Percentiles rank a stretch among this genome's conserved stretches.
phyloP scores from a whole-genome alignment of 2,888 invertebrate genomes.

The Cephus rjabovi region DNA sequence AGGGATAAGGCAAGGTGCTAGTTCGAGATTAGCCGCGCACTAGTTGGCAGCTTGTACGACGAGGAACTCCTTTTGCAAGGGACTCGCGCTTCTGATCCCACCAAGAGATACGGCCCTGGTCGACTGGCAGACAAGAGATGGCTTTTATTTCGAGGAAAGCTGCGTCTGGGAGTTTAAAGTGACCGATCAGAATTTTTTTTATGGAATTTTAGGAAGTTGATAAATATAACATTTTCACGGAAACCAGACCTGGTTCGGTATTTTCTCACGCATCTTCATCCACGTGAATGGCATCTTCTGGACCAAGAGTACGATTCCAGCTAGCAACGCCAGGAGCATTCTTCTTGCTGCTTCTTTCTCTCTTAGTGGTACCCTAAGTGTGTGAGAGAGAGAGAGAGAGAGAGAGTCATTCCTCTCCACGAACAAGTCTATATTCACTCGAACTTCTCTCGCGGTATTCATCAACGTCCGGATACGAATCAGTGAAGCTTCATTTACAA shows the following conservation, averaged over 20 bases:
- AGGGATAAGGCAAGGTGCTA: slow-evolving; percentile 27
- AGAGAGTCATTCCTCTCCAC: background rate
- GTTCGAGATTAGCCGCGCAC: slow-evolving; percentile 23
- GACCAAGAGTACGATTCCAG: background rate
- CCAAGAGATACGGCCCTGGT: background rate
- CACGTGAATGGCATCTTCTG: background rate
- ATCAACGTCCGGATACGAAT: slow-evolving; percentile 66
- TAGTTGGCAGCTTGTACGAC: slow-evolving; percentile 13
- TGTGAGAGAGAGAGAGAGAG: background rate
- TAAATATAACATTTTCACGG: background rate
- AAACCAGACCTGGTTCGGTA: background rate
- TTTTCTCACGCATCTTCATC: background rate
- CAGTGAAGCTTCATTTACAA: slow-evolving; percentile 65
- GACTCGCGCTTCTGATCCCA: background rate
- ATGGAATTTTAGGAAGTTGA: background rate
- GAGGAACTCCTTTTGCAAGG: slow-evolving; percentile 22
- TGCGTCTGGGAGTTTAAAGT: background rate
- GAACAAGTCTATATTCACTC: slow-evolving; percentile 41
- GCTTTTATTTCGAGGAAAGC: background rate
- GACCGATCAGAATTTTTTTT: background rate
- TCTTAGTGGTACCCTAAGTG: background rate
- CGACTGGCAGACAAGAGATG: background rate
- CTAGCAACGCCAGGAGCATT: background rate
- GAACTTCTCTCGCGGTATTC: slow-evolving; percentile 54
- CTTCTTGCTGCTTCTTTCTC: background rate